phyloP scores from a whole-genome alignment of 37 sponge, comb jelly and placozoan genomes.

The Crambe crambe region DNA sequence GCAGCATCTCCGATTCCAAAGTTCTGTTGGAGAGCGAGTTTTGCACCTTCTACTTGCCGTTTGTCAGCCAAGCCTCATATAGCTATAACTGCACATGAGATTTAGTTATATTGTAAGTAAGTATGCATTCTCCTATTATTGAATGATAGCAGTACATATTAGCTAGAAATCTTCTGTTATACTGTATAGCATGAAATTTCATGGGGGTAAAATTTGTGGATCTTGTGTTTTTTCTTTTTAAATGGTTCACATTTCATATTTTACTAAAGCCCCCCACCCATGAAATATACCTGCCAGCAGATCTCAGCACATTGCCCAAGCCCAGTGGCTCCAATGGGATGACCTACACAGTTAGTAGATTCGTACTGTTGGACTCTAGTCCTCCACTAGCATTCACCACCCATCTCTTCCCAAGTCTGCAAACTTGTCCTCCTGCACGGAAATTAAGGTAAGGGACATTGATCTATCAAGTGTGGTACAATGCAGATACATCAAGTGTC shows the following conservation, averaged over 20 bases:
- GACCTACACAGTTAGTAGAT: background rate
- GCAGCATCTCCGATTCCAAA: conserved; percentile 75
- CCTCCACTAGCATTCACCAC: conserved; percentile 80
- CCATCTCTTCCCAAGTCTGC: conserved; percentile 57
- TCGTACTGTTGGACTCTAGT: conserved; percentile 71
- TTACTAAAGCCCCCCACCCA: too few species aligned
- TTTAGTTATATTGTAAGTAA: too few species aligned
- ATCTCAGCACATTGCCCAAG: conserved; percentile 85
- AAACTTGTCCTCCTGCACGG: conserved; percentile 49
- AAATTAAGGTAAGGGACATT: background rate
- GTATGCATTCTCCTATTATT: background rate
- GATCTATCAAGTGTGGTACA: too few species aligned
- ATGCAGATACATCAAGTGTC: too few species aligned
- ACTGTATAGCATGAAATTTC: background rate
- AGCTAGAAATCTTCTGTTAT: background rate
- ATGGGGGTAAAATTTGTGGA: too few species aligned
- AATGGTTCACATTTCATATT: too few species aligned
- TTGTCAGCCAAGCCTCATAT: conserved; percentile 54
- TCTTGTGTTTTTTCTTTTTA: too few species aligned
- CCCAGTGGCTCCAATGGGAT: conserved; percentile 81
- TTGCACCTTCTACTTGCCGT: conserved; percentile 67
- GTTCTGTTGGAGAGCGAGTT: conserved; percentile 71
- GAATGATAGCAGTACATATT: background rate
- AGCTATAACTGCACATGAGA: too few species aligned
- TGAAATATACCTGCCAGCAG: conserved; percentile 70